phyloP scores from a whole-genome alignment of 2,888 invertebrate species.

The Drosophila rellima region DNA sequence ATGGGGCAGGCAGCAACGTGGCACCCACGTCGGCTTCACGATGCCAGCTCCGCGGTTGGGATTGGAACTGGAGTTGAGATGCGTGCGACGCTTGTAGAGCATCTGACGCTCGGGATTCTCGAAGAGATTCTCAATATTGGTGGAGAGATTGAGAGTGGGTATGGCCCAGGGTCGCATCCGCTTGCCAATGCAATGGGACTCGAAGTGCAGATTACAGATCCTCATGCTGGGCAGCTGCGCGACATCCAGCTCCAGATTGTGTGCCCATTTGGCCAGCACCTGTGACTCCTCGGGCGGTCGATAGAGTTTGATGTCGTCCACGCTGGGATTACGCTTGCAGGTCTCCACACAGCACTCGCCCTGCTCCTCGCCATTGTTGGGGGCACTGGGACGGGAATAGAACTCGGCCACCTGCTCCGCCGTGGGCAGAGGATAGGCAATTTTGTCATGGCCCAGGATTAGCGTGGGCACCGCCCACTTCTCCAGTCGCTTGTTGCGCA shows the following conservation, averaged over 20 bases:
- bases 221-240: conserved; percentile 59
- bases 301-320: conserved; percentile 82
- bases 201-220: conserved; percentile 82
- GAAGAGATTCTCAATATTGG: conserved; percentile 75
- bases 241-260: conserved; percentile 76
- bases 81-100: conserved; percentile 62
- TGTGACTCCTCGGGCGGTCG: conserved; percentile 79
- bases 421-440: conserved; percentile 71
- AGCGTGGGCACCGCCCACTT: conserved; percentile 82
- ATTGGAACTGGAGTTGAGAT: conserved; percentile 23
- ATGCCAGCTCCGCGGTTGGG: conserved; percentile 5
- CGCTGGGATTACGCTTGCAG: conserved; percentile 82
- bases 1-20: conserved; percentile 81
- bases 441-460: conserved; percentile 72
- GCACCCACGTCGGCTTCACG: conserved; percentile 77
- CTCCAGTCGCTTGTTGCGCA: conserved; percentile 82
- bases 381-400: conserved; percentile 68
- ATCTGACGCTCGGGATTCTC: conserved; percentile 80
- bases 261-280: conserved; percentile 81
- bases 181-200: conserved; percentile 82
- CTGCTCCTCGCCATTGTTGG: conserved; percentile 80
- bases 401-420: conserved; percentile 79
- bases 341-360: conserved; percentile 82
- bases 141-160: conserved; percentile 80
- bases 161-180: conserved; percentile 81